These are phyloP conservation scores for Lasioglossum oenotherae DNA, from an alignment of 2,888 invertebrate species.

Conservation along the genomic window DNA sequence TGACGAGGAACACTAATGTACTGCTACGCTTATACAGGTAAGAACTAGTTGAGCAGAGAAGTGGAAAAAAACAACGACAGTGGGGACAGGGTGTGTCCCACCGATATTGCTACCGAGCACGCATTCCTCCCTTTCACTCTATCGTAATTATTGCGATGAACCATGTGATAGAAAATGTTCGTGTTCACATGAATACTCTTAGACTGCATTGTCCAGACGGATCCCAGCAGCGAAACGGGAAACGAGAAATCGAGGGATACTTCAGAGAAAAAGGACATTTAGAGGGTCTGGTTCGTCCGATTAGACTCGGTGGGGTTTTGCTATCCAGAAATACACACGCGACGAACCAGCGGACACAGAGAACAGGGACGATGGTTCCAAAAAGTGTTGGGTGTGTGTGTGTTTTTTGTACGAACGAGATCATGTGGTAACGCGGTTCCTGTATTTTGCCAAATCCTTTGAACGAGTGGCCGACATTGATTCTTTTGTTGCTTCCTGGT, in stretches of 20 bases:
- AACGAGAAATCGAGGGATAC: slow-evolving; percentile 19
- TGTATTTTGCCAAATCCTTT: not conserved
- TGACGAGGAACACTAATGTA: slow-evolving; percentile 59
- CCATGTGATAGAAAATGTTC: slow-evolving; percentile 51
- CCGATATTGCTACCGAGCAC: slow-evolving; percentile 73
- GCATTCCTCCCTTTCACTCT: slow-evolving; percentile 44
- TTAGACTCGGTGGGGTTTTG: not conserved
- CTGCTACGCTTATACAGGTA: slow-evolving; percentile 66
- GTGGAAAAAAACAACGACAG: slow-evolving; percentile 70
- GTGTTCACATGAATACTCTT: slow-evolving; percentile 43
- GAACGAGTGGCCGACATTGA: not conserved
- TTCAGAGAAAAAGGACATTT: not conserved
- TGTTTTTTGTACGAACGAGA: slow-evolving; percentile 40
- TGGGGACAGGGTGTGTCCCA: slow-evolving; percentile 38
- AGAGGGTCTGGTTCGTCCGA: not conserved
- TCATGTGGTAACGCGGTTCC: slow-evolving; percentile 17
- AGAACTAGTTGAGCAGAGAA: slow-evolving; percentile 78
- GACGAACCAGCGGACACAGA: slow-evolving; percentile 5
- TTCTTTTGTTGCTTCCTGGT: slow-evolving; percentile 16
- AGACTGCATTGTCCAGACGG: not conserved
- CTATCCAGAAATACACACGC: not conserved
- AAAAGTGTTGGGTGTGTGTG: not conserved
- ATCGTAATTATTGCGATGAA: slow-evolving; percentile 71
- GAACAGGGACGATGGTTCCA: slow-evolving; percentile 9
- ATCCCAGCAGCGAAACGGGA: not conserved